Percentiles rank a stretch among this genome's conserved stretches.
phyloP scores from a whole-genome alignment of 2,888 invertebrate genomes.

The Anoncus sp. region DNA sequence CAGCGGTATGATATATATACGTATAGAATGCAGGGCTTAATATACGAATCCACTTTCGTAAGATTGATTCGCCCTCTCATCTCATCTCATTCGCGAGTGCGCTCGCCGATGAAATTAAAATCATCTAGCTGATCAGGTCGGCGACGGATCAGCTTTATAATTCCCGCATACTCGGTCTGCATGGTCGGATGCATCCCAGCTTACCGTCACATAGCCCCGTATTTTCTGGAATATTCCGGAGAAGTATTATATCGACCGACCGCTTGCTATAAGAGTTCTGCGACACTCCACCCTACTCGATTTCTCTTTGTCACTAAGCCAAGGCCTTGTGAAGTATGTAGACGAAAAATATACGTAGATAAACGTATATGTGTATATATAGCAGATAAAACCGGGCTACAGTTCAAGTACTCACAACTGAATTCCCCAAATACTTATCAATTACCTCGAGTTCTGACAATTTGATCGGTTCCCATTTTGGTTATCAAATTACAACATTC shows the following conservation, averaged over 20 bases:
- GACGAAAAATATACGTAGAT: background rate
- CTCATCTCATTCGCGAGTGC: background rate
- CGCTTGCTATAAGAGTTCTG: background rate
- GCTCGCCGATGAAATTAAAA: slow-evolving; percentile 12
- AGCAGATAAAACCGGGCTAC: background rate
- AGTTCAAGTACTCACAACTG: background rate
- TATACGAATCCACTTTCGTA: slow-evolving; percentile 34
- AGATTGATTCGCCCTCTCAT: slow-evolving; percentile 23
- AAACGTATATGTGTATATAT: background rate
- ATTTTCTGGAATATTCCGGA: slow-evolving; percentile 11
- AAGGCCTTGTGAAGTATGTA: slow-evolving; percentile 23
- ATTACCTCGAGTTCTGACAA: background rate
- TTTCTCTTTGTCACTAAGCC: background rate
- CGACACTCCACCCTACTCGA: background rate
- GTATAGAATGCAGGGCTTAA: background rate
- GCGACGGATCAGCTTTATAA: background rate
- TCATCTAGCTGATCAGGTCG: slow-evolving; percentile 19
- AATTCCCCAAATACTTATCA: background rate
- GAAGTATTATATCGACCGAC: slow-evolving; percentile 18
- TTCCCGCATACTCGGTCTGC: background rate
- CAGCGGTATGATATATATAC: background rate
- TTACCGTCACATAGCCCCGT: background rate
- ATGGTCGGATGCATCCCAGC: background rate
- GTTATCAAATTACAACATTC: background rate
- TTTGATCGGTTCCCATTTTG: background rate